phyloP scores from a whole-genome alignment of 2,797 vertebrate genomes.

The Glossophaga mutica region DNA sequence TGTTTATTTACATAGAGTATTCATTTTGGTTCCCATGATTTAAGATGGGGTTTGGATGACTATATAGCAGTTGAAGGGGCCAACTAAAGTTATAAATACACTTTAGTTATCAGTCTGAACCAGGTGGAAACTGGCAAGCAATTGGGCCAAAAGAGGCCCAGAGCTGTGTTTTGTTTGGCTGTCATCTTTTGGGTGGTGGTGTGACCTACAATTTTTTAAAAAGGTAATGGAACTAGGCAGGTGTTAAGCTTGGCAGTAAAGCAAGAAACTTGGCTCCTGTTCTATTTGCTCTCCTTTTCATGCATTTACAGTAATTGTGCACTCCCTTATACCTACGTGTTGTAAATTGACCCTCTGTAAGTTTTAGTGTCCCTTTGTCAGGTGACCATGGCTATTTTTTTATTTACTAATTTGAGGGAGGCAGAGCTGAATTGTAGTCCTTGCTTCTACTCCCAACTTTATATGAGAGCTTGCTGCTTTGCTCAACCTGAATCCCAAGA shows the following conservation, averaged over 20 bases:
- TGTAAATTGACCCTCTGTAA: conserved; percentile 4
- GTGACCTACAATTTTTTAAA: neutral
- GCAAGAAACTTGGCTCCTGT: neutral
- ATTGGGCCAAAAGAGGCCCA: neutral
- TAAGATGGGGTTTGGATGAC: neutral
- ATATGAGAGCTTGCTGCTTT: neutral
- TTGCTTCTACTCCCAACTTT: neutral
- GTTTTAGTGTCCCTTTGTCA: neutral
- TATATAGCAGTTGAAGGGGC: neutral
- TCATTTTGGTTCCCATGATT: neutral
- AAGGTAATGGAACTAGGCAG: neutral
- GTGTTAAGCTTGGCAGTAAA: neutral
- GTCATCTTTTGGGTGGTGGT: neutral
- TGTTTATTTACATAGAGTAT: neutral
- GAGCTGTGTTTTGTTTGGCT: neutral
- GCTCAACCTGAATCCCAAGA: neutral
- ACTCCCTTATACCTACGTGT: neutral
- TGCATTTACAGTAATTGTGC: neutral
- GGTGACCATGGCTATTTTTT: neutral
- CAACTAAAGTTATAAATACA: neutral
- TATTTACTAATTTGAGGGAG: neutral
- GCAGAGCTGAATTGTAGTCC: neutral
- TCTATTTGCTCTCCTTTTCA: neutral
- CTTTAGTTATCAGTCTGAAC: neutral
- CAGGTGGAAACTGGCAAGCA: neutral